Evolutionary conservation across 1,140 invertebrate genomes (phyloP), one percentile per base, ranked within the genome.

Genomic region (Augochlora pura): DNA sequence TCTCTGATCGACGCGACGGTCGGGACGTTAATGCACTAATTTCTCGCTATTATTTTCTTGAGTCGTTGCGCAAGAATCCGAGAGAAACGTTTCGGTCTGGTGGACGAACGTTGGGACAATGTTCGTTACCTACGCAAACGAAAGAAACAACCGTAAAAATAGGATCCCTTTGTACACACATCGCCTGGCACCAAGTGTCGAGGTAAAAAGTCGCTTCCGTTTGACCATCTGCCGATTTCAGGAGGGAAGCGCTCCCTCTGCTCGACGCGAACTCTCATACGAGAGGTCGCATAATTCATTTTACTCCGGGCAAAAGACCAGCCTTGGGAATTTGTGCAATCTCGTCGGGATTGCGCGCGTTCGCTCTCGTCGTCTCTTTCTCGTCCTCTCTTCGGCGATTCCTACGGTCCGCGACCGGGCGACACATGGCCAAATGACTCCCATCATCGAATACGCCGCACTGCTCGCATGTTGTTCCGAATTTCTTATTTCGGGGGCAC

Each of bases 181-280:
- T 46, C 76, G 82, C 76, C 82, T 84, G 84, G 84, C 84, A 86
- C 81, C 84, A 8, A 82, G 80, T 74, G 80, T 68, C 84, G 84
- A 86, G 81, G 81, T 84, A 86, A 86, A 86, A 87, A 85, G 86
- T 86, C 83, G 83, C 81, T 88, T 88, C 86, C 86, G 84, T 87
- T 87, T 86, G 85, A 67, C 86, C 82, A 88, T 87, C 86, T 88
- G 87, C 77, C 84, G 80, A 87, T 86, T 83, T 84, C 82, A 80
- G 64, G 52, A 72, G 39, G 74, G 69, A 77, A 69, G 72, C 67
- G 21, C 9, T 57, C 54, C 21, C 54, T 49, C 63, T 54, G 46
- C 66, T 46, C 77, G 52, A 14, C 75, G 52, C 18, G 27, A n/a
- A 18, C 68, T 49, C 46, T 23, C 49, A 27, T n/a, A 59, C 54